These are phyloP conservation scores for Furnarius figulus DNA, from an alignment of 2,113 vertebrate species.

Conservation along the genomic window DNA sequence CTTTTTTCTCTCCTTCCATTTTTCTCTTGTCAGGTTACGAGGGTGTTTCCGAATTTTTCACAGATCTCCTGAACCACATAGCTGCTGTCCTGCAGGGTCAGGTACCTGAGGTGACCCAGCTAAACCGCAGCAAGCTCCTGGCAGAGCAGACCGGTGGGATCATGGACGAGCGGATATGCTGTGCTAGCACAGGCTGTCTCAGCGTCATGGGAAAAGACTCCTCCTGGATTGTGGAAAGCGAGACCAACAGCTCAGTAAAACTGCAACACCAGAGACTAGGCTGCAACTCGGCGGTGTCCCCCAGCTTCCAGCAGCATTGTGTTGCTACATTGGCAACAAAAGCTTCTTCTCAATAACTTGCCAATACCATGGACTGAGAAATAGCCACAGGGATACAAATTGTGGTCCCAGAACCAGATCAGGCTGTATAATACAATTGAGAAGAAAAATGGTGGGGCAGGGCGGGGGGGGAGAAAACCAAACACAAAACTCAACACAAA, in stretches of 20 bases:
- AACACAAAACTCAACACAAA: neutral
- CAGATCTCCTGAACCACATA: slow-evolving; percentile 94
- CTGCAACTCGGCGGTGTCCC: slow-evolving; percentile 89
- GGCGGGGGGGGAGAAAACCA: neutral
- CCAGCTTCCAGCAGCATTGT: slow-evolving; percentile 98
- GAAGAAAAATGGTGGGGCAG: neutral
- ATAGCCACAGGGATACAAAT: slow-evolving; percentile 2
- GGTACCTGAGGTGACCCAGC: slow-evolving; percentile 71
- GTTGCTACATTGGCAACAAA: slow-evolving; percentile 94
- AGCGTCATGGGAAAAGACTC: slow-evolving; percentile 84
- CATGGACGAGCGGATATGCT: slow-evolving; percentile 75
- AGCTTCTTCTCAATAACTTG: slow-evolving; percentile 93
- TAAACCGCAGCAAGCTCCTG: slow-evolving; percentile 72
- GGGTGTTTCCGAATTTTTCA: slow-evolving; percentile 95
- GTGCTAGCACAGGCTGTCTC: slow-evolving; percentile 76
- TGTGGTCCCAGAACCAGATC: slow-evolving; percentile 15
- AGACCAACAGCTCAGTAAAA: slow-evolving; percentile 77
- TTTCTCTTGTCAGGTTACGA: slow-evolving; percentile 85
- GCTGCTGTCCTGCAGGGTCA: slow-evolving; percentile 86
- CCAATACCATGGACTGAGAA: slow-evolving; percentile 57
- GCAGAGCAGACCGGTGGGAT: slow-evolving; percentile 62
- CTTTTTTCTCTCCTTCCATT: neutral
- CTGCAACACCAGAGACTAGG: slow-evolving; percentile 93
- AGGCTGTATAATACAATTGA: slow-evolving; percentile 12
- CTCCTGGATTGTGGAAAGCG: slow-evolving; percentile 86